Evolutionary conservation across 2,113 vertebrate genomes (phyloP), one percentile per base, ranked within the genome.

Genomic region (Pelusios castaneus): DNA sequence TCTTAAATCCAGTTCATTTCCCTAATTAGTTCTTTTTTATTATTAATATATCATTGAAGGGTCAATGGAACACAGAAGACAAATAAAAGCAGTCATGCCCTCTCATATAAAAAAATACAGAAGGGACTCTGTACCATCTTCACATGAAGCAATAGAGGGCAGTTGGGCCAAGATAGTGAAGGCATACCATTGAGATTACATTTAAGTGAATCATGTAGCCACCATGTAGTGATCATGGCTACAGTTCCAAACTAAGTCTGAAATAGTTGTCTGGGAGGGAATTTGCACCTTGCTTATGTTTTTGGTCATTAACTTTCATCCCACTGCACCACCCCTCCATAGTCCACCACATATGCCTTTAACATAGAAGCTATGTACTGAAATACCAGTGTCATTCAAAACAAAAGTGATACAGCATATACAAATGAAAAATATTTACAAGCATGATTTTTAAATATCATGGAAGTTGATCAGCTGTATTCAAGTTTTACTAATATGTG

Each of bases 241-340:
- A n/a, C 60, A n/a, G 17, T 19, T 67, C 60, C 17, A 67, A 67
- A n/a, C 34, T 34, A 34, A 12, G 29, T n/a, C 60, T 63, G 31
- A 12, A 63, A 63, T 34, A 34, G 29, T 29, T 5, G 2, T 12
- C 49, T 4, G 3, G 3, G 1, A 19, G 24, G 8, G 10, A 5
- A 55, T 0, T 0, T 27, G 14, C 25, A n/a, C 1, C 63, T 83
- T 6, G n/a, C 3, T 1, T 13, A 3, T 2, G 2, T 0, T 3
- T 16, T 91, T 78, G 0, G 0, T 3, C 7, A 34, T 12, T 2
- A 38, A 83, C n/a, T 84, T 21, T 58, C 6, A 31, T 80, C 54
- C 31, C 14, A 83, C 38, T 2, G 13, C 27, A 60, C 29, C 25
- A 47, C 8, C 4, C 2, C 29, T 2, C 5, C 29, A 60, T 31